phyloP scores from a whole-genome alignment of 2,888 invertebrate genomes.

The Eristalinus aeneus region DNA sequence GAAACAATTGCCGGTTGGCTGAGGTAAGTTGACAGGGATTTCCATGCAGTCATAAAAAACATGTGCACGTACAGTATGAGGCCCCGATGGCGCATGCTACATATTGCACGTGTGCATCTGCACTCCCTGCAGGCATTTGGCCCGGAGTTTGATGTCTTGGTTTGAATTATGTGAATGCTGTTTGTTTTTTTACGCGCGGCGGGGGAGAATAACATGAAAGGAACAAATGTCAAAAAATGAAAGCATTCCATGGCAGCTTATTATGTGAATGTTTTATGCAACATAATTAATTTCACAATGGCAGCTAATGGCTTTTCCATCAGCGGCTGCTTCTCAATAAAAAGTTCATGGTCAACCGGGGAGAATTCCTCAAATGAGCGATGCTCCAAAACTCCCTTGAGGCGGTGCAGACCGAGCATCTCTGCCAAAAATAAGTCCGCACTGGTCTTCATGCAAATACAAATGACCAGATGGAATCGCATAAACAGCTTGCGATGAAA shows the following conservation, averaged over 20 bases:
- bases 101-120: no score
- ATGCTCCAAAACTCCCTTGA: not conserved
- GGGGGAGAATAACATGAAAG: no score
- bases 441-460: not conserved
- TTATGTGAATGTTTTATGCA: not conserved
- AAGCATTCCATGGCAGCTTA: no score
- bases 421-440: not conserved
- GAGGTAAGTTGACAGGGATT: not conserved
- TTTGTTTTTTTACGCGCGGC: no score
- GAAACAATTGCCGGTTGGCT: not conserved
- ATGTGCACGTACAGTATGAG: no score
- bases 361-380: not conserved
- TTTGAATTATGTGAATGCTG: no score
- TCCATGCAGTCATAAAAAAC: not conserved
- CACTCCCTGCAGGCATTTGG: no score
- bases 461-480: not conserved
- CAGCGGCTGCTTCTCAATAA: not conserved
- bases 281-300: not conserved
- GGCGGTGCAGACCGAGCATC: not conserved
- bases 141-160: no score
- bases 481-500: not conserved
- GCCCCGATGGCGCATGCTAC: no score
- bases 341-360: not conserved
- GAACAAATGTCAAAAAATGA: no score
- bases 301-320: not conserved